Evolutionary conservation across 2,797 vertebrate species (phyloP), one percentile per base, ranked within the genome.

Genomic region (Xiphorhynchus erythropygius): DNA sequence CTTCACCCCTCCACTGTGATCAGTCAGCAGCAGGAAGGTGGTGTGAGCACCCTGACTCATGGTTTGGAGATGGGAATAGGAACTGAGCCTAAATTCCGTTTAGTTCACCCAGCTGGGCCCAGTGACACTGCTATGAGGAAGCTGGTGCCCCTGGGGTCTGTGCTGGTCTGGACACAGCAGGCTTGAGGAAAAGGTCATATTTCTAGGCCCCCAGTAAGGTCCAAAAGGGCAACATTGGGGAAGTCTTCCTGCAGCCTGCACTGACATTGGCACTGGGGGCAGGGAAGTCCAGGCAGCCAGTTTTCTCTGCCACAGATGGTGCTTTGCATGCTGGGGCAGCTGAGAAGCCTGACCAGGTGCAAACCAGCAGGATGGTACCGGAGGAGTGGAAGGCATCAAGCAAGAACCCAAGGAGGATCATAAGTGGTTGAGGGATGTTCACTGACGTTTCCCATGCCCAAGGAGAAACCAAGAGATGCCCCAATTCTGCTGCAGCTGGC

Each of bases 81-180:
- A 91, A 76, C 18, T 47, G 23, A 73, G 25, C 32, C 25, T 55
- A 32, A 70, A 69, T 44, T 50, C 1, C 0, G 18, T 46, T 81
- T 77, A 32, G 27, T 16, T 83, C 10, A 12, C 19, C 10, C 83
- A 55, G 44, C 44, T 49, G 65, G 46, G 30, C 49, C 23, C 50
- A 52, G 50, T 1, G 6, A 30, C 27, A 16, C 23, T 42, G 33
- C 68, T 79, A 25, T 0, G 0, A 73, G 81, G 59, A 81, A 78
- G 63, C 32, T 79, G 84, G 24, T 1, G 0, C 42, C 32, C 5
- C 18, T 6, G 18, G 33, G 41, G 24, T 56, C 32, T 69, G 67
- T 0, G 0, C 24, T 60, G 30, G 50, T 53, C n/a, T 1, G 3
- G 68, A 18, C 0, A 0, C 32, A 33, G 27, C 2, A 3, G 28